These are phyloP conservation scores for Oceanodroma tethys DNA, from an alignment of 2,113 vertebrate species.

Conservation along the genomic window DNA sequence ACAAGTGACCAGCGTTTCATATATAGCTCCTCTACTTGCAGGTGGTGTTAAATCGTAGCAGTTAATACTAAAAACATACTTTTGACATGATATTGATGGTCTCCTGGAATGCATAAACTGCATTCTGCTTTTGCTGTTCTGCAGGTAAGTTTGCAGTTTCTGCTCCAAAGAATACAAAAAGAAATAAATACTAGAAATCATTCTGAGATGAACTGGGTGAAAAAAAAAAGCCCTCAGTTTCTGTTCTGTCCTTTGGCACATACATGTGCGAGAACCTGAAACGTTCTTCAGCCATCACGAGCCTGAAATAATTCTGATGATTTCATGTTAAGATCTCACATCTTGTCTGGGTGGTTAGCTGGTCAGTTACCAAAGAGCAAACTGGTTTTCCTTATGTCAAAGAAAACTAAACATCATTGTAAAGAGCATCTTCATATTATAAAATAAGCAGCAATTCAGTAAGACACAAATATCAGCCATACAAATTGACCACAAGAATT, in stretches of 20 bases:
- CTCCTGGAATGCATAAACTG: neutral
- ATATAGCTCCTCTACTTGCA: neutral
- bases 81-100: neutral
- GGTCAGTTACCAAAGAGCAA: neutral
- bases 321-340: neutral
- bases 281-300: neutral
- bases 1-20: neutral
- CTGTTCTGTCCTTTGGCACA: neutral
- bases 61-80: neutral
- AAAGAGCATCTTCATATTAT: neutral
- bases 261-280: neutral
- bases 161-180: neutral
- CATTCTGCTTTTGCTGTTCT: neutral
- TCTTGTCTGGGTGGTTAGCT: neutral
- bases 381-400: neutral
- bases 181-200: neutral
- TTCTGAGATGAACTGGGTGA: neutral
- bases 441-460: neutral
- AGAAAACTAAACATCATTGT: neutral
- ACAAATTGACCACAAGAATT: neutral
- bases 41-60: neutral
- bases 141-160: neutral
- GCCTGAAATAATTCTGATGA: neutral
- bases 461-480: neutral
- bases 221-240: neutral